Percentiles rank a stretch among this genome's conserved stretches.
Conservation (phyloP, 2,888 invertebrate species). For the Drosophila quinaria region DNA sequence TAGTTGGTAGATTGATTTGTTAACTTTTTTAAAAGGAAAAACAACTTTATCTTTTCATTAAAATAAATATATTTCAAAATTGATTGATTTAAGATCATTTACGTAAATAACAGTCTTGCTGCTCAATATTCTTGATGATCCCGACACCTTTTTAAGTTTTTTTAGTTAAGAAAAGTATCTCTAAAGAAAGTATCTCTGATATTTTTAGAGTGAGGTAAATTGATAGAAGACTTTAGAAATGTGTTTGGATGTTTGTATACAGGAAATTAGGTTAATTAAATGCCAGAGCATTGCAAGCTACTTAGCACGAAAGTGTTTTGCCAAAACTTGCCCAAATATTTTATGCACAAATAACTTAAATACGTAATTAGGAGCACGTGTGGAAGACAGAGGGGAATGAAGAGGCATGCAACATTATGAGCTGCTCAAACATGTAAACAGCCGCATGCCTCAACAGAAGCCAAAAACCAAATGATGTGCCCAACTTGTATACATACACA, state of each 20-base stretch:
- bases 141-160: too few relatives aligned
- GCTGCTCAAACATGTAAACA: slow-evolving; percentile 60
- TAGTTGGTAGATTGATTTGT: neutral
- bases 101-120: too few relatives aligned
- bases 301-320: slow-evolving; percentile 31
- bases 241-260: slow-evolving; percentile 13
- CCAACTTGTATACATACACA: slow-evolving; percentile 14
- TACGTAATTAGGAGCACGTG: slow-evolving; percentile 48
- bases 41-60: too few relatives aligned
- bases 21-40: too few relatives aligned
- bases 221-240: neutral
- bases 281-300: slow-evolving; percentile 42
- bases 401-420: slow-evolving; percentile 32
- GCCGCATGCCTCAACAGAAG: slow-evolving; percentile 21
- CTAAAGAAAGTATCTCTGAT: too few relatives aligned
- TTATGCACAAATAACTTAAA: slow-evolving; percentile 75
- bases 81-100: too few relatives aligned
- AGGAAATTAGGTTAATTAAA: slow-evolving; percentile 64
- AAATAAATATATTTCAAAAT: too few relatives aligned
- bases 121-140: too few relatives aligned
- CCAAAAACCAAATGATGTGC: slow-evolving; percentile 40
- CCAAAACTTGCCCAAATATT: slow-evolving; percentile 42
- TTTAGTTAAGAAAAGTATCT: too few relatives aligned
- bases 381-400: neutral
- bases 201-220: neutral